Evolutionary conservation across 2,113 vertebrate species (phyloP).

Genomic region (Hypomesus transpacificus): DNA sequence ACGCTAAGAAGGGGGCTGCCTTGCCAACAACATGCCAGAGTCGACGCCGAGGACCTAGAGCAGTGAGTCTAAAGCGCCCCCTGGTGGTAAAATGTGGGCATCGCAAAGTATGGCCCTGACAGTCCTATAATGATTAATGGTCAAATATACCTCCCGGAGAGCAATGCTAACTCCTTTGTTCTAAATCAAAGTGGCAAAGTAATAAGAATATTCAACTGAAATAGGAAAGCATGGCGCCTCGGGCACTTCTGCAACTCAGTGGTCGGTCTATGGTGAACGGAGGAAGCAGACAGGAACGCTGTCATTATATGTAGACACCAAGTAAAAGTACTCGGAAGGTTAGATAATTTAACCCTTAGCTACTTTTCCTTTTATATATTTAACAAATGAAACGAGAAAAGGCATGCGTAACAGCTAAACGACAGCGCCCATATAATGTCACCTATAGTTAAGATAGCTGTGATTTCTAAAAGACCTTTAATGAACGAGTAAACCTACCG

Average conservation of each 20-base stretch:
- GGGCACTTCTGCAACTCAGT: no score
- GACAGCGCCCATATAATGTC: neutral
- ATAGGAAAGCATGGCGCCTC: no score
- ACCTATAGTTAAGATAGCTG: no score
- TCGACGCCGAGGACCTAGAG: neutral
- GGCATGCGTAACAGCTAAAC: neutral
- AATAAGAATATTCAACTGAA: no score
- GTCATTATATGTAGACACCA: no score
- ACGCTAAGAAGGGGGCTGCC: constrained; percentile 32
- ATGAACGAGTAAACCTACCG: neutral
- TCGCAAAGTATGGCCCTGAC: neutral
- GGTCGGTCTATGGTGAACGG: no score
- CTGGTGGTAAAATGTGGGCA: constrained; percentile 21
- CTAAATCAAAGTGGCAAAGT: no score
- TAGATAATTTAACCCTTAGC: no score
- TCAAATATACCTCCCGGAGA: neutral
- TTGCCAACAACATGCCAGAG: constrained; percentile 20
- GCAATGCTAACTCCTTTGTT: neutral
- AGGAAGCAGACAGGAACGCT: no score
- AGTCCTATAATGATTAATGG: neutral
- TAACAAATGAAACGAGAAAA: neutral
- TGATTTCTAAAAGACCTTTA: no score
- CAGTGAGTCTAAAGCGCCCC: constrained; percentile 36
- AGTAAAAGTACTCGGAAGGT: no score
- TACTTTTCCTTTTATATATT: no score